phyloP scores from a whole-genome alignment of 2,113 vertebrate genomes.

The Paradoxurus hermaphroditus region DNA sequence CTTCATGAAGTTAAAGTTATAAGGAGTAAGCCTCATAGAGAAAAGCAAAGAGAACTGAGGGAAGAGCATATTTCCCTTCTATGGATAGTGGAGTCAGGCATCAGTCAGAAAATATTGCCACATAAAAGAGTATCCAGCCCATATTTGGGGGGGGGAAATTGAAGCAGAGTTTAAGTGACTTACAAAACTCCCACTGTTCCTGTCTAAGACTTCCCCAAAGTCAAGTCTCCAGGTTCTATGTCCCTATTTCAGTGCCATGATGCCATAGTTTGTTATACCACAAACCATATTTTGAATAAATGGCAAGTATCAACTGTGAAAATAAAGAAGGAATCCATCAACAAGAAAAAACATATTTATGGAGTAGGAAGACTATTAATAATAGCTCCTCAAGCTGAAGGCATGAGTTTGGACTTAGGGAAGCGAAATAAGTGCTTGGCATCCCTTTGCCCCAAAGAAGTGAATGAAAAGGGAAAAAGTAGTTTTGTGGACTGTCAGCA shows the following conservation, averaged over 20 bases:
- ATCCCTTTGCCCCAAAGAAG: not conserved
- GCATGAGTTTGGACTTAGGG: not conserved
- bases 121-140: not conserved
- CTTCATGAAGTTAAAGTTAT: not conserved
- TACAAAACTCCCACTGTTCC: not conserved
- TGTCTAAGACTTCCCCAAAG: not conserved
- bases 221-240: not conserved
- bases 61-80: not conserved
- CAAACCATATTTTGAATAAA: not conserved
- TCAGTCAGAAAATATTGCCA: not conserved
- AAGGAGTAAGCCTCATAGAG: not conserved
- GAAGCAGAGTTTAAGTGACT: not conserved
- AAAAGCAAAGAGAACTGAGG: not conserved
- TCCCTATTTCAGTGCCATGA: not conserved
- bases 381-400: not conserved
- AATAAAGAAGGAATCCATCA: not conserved
- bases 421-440: not conserved
- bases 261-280: not conserved
- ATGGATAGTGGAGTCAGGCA: not conserved
- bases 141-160: not conserved
- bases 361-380: not conserved
- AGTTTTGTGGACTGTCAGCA: not conserved
- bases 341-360: not conserved
- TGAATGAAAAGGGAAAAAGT: not conserved
- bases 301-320: not conserved